Evolutionary conservation across 2,888 invertebrate species (phyloP).

Genomic region (Calliopum simillimum): DNA sequence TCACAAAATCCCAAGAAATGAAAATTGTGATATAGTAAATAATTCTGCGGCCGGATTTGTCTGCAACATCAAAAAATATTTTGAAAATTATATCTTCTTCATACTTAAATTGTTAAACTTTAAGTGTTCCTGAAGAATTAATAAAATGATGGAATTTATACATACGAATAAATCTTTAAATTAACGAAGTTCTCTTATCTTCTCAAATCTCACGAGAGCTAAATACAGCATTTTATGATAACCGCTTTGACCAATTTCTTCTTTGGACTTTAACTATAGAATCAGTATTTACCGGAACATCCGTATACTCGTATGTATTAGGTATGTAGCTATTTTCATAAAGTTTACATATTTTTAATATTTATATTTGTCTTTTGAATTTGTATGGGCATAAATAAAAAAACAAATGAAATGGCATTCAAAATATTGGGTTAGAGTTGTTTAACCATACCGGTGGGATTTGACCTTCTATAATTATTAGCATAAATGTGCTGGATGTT

Average conservation of each 20-base stretch:
- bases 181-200: no score
- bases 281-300: conserved; percentile 4
- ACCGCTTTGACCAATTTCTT: conserved; percentile 29
- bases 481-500: background rate
- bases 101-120: no score
- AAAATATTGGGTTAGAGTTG: no score
- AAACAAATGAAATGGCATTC: background rate
- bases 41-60: no score
- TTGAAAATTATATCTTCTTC: no score
- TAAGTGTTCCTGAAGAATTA: no score
- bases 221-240: conserved; percentile 32
- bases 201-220: background rate
- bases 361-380: conserved; percentile 2
- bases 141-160: no score
- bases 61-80: no score
- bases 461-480: background rate
- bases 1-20: no score
- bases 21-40: no score
- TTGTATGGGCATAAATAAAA: background rate
- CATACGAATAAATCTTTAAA: no score
- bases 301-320: background rate
- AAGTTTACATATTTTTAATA: conserved; percentile 1
- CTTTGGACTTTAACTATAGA: background rate
- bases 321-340: no score
- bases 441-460: background rate